Conservation (phyloP, 2,113 vertebrate species). For the Bostrychus sinensis region DNA sequence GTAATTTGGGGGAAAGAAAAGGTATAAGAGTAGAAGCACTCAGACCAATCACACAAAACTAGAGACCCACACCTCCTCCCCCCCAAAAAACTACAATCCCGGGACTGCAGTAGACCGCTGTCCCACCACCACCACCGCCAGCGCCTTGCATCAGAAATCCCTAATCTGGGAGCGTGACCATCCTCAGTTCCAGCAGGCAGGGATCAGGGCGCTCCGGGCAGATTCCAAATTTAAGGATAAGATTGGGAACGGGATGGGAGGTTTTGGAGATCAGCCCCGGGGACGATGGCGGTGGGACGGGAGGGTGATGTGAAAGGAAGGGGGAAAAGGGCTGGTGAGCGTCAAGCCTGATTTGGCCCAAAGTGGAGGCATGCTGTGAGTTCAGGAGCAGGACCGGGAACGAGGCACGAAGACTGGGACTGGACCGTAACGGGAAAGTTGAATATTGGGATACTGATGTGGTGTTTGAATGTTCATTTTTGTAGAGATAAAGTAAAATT, state of each 20-base stretch:
- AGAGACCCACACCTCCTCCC: conserved; percentile 5
- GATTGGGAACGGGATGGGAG: conserved; percentile 54
- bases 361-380: conserved; percentile 3
- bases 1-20: conserved; percentile 4
- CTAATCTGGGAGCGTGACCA: conserved; percentile 71
- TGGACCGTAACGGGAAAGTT: neutral
- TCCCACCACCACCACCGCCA: too few species aligned
- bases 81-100: conserved; percentile 37
- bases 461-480: neutral
- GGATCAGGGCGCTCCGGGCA: conserved; percentile 64
- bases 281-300: conserved; percentile 10
- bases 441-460: neutral
- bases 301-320: conserved; percentile 32
- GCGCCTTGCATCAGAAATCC: conserved; percentile 67
- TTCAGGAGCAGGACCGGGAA: neutral
- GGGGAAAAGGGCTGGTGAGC: neutral
- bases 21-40: conserved; percentile 2
- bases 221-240: conserved; percentile 71
- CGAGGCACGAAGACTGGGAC: neutral
- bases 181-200: conserved; percentile 67
- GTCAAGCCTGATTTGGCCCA: conserved; percentile 20
- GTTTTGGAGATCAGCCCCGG: conserved; percentile 53
- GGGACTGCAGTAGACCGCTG: conserved; percentile 57
- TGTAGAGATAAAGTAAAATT: neutral
- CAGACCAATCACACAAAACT: conserved; percentile 13